Conservation (phyloP, 2,113 vertebrate genomes). For the Sander vitreus region DNA sequence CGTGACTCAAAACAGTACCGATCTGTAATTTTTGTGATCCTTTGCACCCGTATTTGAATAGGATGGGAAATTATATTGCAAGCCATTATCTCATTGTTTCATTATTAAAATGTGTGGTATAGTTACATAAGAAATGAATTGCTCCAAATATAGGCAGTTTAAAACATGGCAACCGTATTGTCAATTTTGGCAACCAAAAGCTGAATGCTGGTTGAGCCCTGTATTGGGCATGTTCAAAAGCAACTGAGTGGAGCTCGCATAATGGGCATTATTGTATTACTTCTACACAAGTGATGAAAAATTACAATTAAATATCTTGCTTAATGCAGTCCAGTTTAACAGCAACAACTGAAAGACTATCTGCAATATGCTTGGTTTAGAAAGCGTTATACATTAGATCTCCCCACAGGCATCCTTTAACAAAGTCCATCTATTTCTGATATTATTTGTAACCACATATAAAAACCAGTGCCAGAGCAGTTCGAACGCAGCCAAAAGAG, state of each 20-base stretch:
- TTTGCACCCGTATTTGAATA: too few relatives aligned
- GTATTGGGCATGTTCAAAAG: background rate
- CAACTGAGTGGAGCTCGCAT: background rate
- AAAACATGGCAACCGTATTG: too few relatives aligned
- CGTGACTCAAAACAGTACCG: too few relatives aligned
- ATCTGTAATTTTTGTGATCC: too few relatives aligned
- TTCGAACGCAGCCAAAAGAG: conserved; percentile 52
- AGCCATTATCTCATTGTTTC: too few relatives aligned
- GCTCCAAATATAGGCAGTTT: too few relatives aligned
- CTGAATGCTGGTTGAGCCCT: too few relatives aligned
- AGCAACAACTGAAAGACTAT: conserved; percentile 16
- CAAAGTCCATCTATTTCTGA: conserved; percentile 57
- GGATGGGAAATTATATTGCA: too few relatives aligned
- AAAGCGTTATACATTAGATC: conserved; percentile 12
- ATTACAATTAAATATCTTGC: conserved; percentile 14
- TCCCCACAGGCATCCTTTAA: conserved; percentile 30
- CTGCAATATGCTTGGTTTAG: conserved; percentile 30
- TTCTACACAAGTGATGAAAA: background rate
- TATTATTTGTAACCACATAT: conserved; percentile 55
- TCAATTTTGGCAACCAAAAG: too few relatives aligned
- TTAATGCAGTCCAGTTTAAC: conserved; percentile 19
- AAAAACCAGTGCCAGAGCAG: conserved; percentile 35
- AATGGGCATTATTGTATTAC: background rate
- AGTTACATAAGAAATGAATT: too few relatives aligned
- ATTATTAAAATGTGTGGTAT: too few relatives aligned